Conservation (phyloP, 2,797 vertebrate species). For the Distichodus sexfasciatus region DNA sequence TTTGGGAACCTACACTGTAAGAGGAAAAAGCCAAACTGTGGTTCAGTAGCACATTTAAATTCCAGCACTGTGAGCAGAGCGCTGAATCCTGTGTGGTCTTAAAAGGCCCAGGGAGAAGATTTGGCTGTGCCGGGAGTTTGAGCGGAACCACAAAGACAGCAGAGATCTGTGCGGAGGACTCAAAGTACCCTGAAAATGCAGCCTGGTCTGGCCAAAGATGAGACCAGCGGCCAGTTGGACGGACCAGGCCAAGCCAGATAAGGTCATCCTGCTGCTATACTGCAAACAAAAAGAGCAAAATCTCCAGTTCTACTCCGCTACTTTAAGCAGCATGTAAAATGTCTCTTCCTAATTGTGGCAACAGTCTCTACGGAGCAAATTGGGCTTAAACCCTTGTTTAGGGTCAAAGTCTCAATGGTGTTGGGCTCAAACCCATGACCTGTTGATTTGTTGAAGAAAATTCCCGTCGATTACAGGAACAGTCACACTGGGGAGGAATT, state of each 20-base stretch:
- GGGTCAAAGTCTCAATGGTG: too few species aligned
- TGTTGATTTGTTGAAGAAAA: too few species aligned
- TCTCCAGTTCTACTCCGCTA: background rate
- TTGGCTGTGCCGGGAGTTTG: background rate
- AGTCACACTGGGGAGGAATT: too few species aligned
- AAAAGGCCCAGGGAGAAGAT: background rate
- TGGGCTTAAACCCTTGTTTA: too few species aligned
- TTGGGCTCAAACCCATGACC: too few species aligned
- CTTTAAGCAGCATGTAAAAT: too few species aligned
- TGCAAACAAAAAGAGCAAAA: background rate
- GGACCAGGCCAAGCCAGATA: constrained; percentile 11
- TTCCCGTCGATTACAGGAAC: too few species aligned
- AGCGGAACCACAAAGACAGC: constrained; percentile 5
- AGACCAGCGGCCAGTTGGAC: background rate
- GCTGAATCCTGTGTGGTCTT: constrained; percentile 6
- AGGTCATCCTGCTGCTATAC: constrained; percentile 13
- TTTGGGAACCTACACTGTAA: too few species aligned
- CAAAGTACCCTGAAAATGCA: constrained; percentile 17
- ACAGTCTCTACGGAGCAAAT: too few species aligned
- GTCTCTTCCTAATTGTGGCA: too few species aligned
- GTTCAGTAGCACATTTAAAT: background rate
- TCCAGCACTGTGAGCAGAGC: background rate
- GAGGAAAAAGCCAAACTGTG: background rate
- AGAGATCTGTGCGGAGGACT: background rate
- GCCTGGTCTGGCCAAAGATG: background rate